A percentile compares a stretch with the other conserved stretches of the same genome.
Evolutionary conservation across 2,888 invertebrate species (phyloP).

Genomic region (Antheraea assamensis): DNA sequence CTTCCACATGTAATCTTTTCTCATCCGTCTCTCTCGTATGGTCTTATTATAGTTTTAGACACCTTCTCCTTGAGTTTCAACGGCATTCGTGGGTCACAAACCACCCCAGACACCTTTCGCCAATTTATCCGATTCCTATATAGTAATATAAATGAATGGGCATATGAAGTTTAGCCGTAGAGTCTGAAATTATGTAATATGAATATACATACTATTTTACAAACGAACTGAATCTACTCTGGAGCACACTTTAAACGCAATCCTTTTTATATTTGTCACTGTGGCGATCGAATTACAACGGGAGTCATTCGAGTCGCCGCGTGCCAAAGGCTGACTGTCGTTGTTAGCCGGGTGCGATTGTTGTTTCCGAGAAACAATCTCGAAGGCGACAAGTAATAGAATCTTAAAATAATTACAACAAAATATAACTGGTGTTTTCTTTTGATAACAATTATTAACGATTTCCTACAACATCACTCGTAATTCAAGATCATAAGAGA

Average conservation of each 20-base stretch:
- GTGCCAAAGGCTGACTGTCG: slow-evolving; percentile 54
- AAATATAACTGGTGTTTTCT: background rate
- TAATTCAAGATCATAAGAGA: no score
- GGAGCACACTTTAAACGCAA: slow-evolving; percentile 51
- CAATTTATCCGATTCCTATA: no score
- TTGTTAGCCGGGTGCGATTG: slow-evolving; percentile 42
- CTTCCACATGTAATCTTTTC: no score
- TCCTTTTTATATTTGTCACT: slow-evolving; percentile 73
- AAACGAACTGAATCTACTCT: background rate
- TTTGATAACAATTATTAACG: no score
- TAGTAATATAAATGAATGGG: no score
- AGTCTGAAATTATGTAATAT: background rate
- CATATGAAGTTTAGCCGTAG: background rate
- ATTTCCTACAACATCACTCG: no score
- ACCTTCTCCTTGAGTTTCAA: no score
- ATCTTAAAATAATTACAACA: background rate
- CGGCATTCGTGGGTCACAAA: no score
- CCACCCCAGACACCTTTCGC: no score
- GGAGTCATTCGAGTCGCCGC: slow-evolving; percentile 62
- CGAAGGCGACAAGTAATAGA: background rate
- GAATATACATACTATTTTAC: background rate
- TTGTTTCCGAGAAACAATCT: slow-evolving; percentile 20
- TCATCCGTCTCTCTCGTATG: no score
- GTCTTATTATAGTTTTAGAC: no score
- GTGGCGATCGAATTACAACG: slow-evolving; percentile 60